Percentiles rank a stretch among this genome's conserved stretches.
Evolutionary conservation across 2,113 vertebrate genomes (phyloP).

Genomic region (human (Homo sapiens)): GRCh38 chr12:117913501-117914000

Average conservation of each 20-base stretch:
- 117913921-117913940: background rate
- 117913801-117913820: background rate
- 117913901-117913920: background rate
- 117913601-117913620: background rate
- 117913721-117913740: too few relatives aligned
- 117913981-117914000: background rate
- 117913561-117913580: constrained; percentile 37
- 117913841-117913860: background rate
- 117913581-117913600: background rate
- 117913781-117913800: background rate
- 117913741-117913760: background rate
- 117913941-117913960: background rate
- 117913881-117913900: background rate
- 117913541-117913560: background rate
- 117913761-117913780: background rate
- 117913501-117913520: background rate
- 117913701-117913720: background rate
- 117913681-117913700: too few relatives aligned
- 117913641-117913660: background rate
- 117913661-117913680: background rate
- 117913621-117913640: background rate
- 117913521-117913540: background rate
- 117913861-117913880: background rate
- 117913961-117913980: background rate
- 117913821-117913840: accelerated